Evolutionary conservation across 2,888 invertebrate species (phyloP).

Genomic region (Hypomecis punctinalis): DNA sequence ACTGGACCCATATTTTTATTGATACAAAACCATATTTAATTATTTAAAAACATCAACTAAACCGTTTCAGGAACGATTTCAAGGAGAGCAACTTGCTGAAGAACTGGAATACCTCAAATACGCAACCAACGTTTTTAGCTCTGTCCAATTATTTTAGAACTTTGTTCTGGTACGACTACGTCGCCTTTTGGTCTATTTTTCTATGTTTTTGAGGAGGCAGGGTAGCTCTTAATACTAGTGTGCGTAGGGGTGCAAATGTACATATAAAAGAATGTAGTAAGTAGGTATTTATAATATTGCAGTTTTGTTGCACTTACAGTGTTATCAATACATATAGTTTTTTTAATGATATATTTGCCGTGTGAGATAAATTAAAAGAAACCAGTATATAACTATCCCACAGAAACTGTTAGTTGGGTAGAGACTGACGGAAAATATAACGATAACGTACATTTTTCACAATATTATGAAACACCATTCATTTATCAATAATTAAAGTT

Average conservation of each 20-base stretch:
- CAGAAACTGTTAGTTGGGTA: no score
- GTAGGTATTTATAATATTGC: conserved; percentile 60
- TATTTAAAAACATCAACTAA: not conserved
- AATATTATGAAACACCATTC: no score
- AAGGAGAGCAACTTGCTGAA: conserved; percentile 38
- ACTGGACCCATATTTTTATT: no score
- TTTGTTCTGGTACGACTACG: conserved; percentile 41
- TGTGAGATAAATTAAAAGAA: no score
- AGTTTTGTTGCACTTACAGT: conserved; percentile 48
- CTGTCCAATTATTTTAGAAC: conserved; percentile 52
- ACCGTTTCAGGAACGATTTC: not conserved
- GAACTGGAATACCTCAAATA: conserved; percentile 56
- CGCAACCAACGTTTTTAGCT: conserved; percentile 36
- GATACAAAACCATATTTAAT: no score
- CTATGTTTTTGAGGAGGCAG: conserved; percentile 34
- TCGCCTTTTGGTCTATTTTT: conserved; percentile 43
- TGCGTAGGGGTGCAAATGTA: conserved; percentile 59
- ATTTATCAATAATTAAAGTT: no score
- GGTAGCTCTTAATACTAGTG: conserved; percentile 49
- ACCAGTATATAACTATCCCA: no score
- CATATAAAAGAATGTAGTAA: no score
- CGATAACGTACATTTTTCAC: no score
- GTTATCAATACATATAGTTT: not conserved
- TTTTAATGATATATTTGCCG: no score
- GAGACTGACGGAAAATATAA: no score